Evolutionary conservation across 2,888 invertebrate genomes (phyloP).

Genomic region (Orchestes rusci): DNA sequence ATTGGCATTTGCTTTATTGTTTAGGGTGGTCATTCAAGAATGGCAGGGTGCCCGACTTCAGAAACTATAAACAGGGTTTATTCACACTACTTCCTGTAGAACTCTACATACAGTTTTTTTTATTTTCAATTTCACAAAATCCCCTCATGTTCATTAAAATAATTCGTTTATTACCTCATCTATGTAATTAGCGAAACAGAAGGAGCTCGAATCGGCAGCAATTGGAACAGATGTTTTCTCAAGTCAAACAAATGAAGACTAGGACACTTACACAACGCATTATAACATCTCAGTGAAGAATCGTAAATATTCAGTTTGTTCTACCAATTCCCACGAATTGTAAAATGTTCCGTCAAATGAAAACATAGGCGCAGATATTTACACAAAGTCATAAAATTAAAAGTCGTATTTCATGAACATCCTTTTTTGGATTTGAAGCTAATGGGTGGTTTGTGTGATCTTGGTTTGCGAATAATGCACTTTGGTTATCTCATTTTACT

Average conservation of each 20-base stretch:
- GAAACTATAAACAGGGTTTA: no score
- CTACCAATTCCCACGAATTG: constrained; percentile 22
- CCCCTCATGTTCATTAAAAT: background rate
- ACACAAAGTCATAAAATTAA: constrained; percentile 21
- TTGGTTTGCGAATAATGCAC: no score
- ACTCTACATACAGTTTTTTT: no score
- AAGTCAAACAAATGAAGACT: constrained; percentile 16
- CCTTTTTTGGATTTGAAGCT: no score
- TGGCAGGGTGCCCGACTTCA: no score
- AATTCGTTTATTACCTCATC: background rate
- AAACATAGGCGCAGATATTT: constrained; percentile 22
- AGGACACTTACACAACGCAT: constrained; percentile 20
- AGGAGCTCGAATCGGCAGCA: constrained; percentile 14
- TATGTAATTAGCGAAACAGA: constrained; percentile 4
- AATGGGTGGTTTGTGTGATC: no score
- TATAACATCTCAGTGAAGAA: constrained; percentile 19
- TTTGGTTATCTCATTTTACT: no score
- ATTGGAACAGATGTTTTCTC: constrained; percentile 11
- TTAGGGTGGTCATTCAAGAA: no score
- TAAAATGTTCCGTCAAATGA: constrained; percentile 22
- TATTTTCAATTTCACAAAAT: no score
- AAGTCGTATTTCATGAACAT: constrained; percentile 12
- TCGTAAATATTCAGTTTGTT: constrained; percentile 20
- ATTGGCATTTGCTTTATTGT: no score
- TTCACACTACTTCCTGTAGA: no score